Evolutionary conservation across 2,797 vertebrate species (phyloP).

Genomic region (Onychomys torridus): DNA sequence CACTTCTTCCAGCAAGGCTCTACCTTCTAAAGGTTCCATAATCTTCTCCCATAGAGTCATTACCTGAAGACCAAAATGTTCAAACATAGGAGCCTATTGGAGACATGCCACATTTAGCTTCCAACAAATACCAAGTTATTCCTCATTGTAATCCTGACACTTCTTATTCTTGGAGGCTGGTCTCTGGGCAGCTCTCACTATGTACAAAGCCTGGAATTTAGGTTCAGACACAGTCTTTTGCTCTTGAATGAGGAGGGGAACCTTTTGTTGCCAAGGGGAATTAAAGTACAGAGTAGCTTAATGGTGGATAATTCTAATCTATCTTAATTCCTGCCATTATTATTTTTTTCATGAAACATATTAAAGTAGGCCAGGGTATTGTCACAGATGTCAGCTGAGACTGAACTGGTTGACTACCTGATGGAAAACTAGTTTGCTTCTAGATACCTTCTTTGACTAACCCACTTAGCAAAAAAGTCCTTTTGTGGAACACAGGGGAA

Average conservation of each 20-base stretch:
- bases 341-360: not conserved
- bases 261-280: not conserved
- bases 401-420: not conserved
- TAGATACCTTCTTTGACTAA: not conserved
- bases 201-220: not conserved
- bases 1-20: not conserved
- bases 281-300: not conserved
- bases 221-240: not conserved
- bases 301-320: not conserved
- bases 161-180: not conserved
- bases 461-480: not conserved
- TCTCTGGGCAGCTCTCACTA: not conserved
- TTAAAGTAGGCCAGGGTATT: not conserved
- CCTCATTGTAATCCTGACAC: not conserved
- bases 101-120: not conserved
- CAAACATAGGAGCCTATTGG: not conserved
- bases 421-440: not conserved
- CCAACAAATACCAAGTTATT: not conserved
- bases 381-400: not conserved
- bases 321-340: slow-evolving; percentile 11
- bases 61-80: not conserved
- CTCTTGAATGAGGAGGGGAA: not conserved
- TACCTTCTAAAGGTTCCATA: not conserved
- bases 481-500: not conserved
- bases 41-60: not conserved